phyloP scores from a whole-genome alignment of 2,113 vertebrate genomes.

The Lutjanus erythropterus region DNA sequence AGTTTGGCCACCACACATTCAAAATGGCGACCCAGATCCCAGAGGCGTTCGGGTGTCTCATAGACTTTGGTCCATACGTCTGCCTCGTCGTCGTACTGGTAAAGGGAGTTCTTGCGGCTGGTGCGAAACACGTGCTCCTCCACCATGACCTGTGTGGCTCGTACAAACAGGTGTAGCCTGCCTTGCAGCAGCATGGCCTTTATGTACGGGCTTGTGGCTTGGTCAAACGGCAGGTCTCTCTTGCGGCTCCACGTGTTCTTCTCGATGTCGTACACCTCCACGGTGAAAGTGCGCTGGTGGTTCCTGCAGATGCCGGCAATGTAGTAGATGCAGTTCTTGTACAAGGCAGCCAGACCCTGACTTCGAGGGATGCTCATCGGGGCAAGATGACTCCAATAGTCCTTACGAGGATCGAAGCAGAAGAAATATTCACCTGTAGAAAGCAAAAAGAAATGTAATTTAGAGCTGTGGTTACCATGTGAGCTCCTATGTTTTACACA shows the following conservation, averaged over 20 bases:
- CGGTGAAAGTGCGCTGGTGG: slow-evolving; percentile 96
- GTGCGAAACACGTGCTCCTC: slow-evolving; percentile 99
- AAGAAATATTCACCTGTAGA: slow-evolving; percentile 96
- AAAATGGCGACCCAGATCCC: slow-evolving; percentile 99
- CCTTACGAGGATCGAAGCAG: slow-evolving; percentile 96
- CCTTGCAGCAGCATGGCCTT: slow-evolving; percentile 95
- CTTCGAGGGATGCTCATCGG: slow-evolving; percentile 95
- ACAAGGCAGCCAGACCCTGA: slow-evolving; percentile 94
- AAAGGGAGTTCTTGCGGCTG: slow-evolving; percentile 98
- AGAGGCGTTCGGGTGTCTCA: slow-evolving; percentile 97
- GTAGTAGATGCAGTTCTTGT: slow-evolving; percentile 96
- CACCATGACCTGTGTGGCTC: slow-evolving; percentile 98
- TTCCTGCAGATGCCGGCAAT: slow-evolving; percentile 96
- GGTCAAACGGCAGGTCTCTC: slow-evolving; percentile 95
- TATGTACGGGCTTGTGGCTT: slow-evolving; percentile 96
- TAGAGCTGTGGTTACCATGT: neutral
- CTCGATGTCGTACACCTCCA: slow-evolving; percentile 97
- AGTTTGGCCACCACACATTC: slow-evolving; percentile 99
- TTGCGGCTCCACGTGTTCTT: slow-evolving; percentile 93
- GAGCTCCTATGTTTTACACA: neutral
- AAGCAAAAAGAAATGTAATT: slow-evolving; percentile 30
- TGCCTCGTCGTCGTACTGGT: slow-evolving; percentile 93
- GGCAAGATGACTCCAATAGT: slow-evolving; percentile 97
- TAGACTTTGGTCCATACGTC: slow-evolving; percentile 97
- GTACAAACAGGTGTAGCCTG: slow-evolving; percentile 95